A percentile compares a stretch with the other conserved stretches of the same genome.
Evolutionary conservation across 2,797 vertebrate genomes (phyloP).

Genomic region (Squalus acanthias): DNA sequence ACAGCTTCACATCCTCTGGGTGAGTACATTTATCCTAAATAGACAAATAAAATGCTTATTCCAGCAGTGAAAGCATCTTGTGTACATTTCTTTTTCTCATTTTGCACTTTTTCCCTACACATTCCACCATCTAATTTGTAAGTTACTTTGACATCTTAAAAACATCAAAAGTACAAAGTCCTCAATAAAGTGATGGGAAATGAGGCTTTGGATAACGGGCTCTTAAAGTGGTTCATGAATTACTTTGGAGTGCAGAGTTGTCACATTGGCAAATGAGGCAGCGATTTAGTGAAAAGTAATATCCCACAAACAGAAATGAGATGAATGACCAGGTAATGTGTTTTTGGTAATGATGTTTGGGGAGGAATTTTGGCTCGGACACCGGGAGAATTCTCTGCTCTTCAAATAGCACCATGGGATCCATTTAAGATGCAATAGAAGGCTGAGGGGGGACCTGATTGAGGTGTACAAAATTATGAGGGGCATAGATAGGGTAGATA

Average conservation of each 20-base stretch:
- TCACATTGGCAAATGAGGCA: not conserved
- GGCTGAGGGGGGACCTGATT: too few relatives aligned
- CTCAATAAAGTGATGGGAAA: not conserved
- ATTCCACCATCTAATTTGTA: not conserved
- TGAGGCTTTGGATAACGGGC: not conserved
- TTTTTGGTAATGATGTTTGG: not conserved
- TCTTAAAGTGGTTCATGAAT: not conserved
- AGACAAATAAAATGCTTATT: conserved; percentile 40
- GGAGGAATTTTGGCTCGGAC: not conserved
- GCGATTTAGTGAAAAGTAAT: not conserved
- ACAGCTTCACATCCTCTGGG: conserved; percentile 93
- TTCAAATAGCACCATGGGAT: too few relatives aligned
- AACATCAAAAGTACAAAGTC: not conserved
- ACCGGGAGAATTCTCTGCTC: not conserved
- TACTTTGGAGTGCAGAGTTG: too few relatives aligned
- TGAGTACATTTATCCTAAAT: conserved; percentile 92
- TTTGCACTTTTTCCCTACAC: too few relatives aligned
- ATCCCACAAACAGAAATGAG: not conserved
- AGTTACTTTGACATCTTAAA: not conserved
- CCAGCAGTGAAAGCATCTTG: too few relatives aligned
- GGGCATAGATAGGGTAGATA: too few relatives aligned
- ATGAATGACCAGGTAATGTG: not conserved
- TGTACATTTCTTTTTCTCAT: not conserved
- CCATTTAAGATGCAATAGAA: not conserved
- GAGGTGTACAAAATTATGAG: too few relatives aligned